These are phyloP conservation scores for Muscicapa comitata DNA, from an alignment of 2,797 vertebrate species.

Conservation along the genomic window DNA sequence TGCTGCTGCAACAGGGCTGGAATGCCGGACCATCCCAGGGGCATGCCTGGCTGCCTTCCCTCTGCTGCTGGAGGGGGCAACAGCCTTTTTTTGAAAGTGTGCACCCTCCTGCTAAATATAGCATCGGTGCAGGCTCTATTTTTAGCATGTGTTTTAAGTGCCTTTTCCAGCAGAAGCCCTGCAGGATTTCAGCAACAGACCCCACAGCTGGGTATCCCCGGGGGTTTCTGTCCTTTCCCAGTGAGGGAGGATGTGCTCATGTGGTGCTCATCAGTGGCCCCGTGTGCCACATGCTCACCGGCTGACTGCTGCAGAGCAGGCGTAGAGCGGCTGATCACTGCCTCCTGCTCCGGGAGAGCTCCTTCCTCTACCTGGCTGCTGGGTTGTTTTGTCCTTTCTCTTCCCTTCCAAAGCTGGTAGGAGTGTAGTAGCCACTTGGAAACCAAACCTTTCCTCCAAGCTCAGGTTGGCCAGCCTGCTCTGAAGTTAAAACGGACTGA, in stretches of 20 bases:
- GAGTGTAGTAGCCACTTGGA: fast-evolving
- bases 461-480: fast-evolving
- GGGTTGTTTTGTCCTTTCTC: not conserved
- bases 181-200: not conserved
- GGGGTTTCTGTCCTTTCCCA: not conserved
- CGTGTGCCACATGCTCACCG: fast-evolving
- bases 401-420: not conserved
- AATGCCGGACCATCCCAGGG: not conserved
- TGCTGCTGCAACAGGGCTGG: not conserved
- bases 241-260: slow-evolving; percentile 1
- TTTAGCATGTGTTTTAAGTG: not conserved
- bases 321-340: not conserved
- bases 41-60: not conserved
- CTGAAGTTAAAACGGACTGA: not conserved
- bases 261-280: not conserved
- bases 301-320: not conserved
- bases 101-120: not conserved
- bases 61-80: not conserved
- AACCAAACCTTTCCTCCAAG: not conserved
- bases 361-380: not conserved
- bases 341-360: not conserved
- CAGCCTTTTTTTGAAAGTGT: not conserved
- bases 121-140: not conserved
- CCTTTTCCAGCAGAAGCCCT: not conserved
- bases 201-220: not conserved